phyloP scores from a whole-genome alignment of 2,888 invertebrate species.

The Standfussiana lucernea region DNA sequence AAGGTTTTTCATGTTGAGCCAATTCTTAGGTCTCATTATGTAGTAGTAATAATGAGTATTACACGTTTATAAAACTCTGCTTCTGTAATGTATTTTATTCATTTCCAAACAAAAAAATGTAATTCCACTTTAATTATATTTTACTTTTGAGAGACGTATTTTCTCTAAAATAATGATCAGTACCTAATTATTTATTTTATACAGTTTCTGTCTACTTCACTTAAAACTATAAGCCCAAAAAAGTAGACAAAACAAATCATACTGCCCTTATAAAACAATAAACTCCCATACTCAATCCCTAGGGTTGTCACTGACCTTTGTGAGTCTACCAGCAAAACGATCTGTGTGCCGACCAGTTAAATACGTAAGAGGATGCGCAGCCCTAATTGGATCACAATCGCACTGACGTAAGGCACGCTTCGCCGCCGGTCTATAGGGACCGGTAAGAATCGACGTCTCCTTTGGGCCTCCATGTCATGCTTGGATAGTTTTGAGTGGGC shows the following conservation, averaged over 20 bases:
- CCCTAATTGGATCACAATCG: slow-evolving; percentile 89
- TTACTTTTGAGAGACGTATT: background rate
- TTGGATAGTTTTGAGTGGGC: slow-evolving; percentile 73
- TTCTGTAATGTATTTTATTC: background rate
- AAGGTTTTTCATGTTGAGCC: background rate
- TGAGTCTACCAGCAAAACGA: slow-evolving; percentile 74
- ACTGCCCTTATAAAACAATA: slow-evolving; percentile 64
- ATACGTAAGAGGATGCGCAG: slow-evolving; percentile 86
- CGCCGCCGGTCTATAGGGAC: slow-evolving; percentile 75
- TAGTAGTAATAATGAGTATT: too few relatives aligned
- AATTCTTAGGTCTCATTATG: background rate
- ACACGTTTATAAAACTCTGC: background rate
- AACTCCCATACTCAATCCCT: slow-evolving; percentile 63
- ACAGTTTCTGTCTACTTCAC: background rate
- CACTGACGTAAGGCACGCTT: slow-evolving; percentile 82
- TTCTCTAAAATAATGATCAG: background rate
- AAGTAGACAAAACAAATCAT: slow-evolving; percentile 38
- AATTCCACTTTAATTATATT: background rate
- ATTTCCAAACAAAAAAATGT: background rate
- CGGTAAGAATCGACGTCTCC: slow-evolving; percentile 75
- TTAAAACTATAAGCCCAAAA: slow-evolving; percentile 11
- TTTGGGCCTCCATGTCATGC: slow-evolving; percentile 75
- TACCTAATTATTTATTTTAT: background rate
- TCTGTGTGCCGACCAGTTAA: slow-evolving; percentile 85
- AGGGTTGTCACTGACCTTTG: slow-evolving; percentile 68